Conservation (phyloP, 2,113 vertebrate genomes). For the Sphyrna mokarran region DNA sequence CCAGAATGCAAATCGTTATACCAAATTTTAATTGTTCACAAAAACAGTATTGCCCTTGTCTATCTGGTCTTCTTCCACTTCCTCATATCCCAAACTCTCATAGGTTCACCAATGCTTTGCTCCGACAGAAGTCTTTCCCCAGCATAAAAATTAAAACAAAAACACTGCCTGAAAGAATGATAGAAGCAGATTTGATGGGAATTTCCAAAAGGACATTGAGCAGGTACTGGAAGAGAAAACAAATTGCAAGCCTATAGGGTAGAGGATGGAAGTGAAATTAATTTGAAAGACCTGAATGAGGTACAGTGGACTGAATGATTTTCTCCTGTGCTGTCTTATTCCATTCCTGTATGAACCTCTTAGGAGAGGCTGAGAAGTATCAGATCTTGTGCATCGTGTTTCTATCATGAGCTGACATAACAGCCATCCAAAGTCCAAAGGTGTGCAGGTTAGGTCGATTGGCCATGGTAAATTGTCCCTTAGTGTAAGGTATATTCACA, state of each 20-base stretch:
- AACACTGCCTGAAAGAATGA: background rate
- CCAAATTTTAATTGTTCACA: background rate
- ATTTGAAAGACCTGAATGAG: background rate
- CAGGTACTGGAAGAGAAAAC: background rate
- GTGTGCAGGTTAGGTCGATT: too few relatives aligned
- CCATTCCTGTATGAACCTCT: background rate
- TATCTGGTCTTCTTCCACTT: background rate
- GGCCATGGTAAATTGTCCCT: too few relatives aligned
- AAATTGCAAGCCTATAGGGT: background rate
- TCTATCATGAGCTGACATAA: background rate
- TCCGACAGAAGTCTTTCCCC: background rate
- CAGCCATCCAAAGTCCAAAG: too few relatives aligned
- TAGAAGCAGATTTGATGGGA: background rate
- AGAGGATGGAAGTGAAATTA: background rate
- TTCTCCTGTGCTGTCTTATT: background rate
- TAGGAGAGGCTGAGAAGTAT: background rate
- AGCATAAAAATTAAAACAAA: too few relatives aligned
- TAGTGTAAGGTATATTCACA: too few relatives aligned
- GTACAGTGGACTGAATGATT: background rate
- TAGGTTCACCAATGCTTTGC: background rate
- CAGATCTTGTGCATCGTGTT: background rate
- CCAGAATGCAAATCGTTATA: background rate
- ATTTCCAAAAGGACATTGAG: background rate
- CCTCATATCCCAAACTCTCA: background rate
- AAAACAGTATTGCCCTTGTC: background rate